phyloP scores from a whole-genome alignment of 1,140 invertebrate genomes.

The Drosophila setifemur region DNA sequence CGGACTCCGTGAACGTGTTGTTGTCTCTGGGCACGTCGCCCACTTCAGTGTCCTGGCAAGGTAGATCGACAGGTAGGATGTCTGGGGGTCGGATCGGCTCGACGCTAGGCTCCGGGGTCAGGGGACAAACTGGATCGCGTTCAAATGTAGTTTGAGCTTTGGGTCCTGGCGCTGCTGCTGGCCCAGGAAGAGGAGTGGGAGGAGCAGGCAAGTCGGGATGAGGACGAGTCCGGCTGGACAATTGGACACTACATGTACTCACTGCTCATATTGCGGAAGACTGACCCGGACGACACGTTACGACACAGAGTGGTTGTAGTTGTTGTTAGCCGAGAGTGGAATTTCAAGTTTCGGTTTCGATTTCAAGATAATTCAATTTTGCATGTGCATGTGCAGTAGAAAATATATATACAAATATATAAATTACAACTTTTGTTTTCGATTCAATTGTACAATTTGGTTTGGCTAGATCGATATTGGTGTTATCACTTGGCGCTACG shows the following conservation, averaged over 20 bases:
- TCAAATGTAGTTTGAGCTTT: background rate
- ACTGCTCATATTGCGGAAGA: conserved; percentile 75
- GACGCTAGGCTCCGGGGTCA: background rate
- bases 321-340: background rate
- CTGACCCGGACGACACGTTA: conserved; percentile 6
- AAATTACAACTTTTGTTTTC: conserved; percentile 13
- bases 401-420: conserved; percentile 19
- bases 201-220: background rate
- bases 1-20: background rate
- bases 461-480: background rate
- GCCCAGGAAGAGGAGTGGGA: background rate
- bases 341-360: background rate
- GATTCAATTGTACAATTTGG: background rate
- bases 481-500: conserved; percentile 8
- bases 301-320: background rate
- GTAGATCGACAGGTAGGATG: background rate
- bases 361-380: too few species aligned
- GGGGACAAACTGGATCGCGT: background rate
- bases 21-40: conserved; percentile 31
- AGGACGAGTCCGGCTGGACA: background rate
- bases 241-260: conserved; percentile 42
- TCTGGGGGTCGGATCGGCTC: background rate
- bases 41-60: conserved; percentile 23
- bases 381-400: conserved; percentile 31
- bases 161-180: background rate